phyloP scores from a whole-genome alignment of 2,113 vertebrate species.

The Alosa alosa region DNA sequence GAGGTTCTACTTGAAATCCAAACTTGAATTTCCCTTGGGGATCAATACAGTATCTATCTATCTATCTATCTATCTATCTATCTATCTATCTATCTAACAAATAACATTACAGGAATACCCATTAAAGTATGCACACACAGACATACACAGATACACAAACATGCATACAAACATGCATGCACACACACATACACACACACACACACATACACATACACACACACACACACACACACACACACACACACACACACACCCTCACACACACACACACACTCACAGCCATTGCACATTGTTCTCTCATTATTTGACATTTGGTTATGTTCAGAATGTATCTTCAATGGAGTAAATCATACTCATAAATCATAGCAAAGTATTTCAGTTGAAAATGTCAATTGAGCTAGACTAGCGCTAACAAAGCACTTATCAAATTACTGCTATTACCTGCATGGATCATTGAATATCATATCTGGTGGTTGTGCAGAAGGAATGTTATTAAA shows the following conservation, averaged over 20 bases:
- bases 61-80: too few species aligned
- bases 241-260: background rate
- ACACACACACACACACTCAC: background rate
- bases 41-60: background rate
- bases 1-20: background rate
- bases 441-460: constrained; percentile 12
- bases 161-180: background rate
- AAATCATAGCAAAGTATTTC: background rate
- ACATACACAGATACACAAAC: background rate
- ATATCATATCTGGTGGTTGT: background rate
- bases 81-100: too few species aligned
- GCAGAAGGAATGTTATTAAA: background rate
- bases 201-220: too few species aligned
- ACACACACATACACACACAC: background rate
- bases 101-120: background rate
- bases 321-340: constrained; percentile 13
- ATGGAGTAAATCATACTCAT: background rate
- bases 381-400: constrained; percentile 17
- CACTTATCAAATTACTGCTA: constrained; percentile 14
- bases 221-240: background rate
- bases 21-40: too few species aligned
- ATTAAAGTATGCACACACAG: background rate
- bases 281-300: background rate
- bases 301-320: background rate
- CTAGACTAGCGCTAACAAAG: background rate